Percentiles rank a stretch among this genome's conserved stretches.
These are phyloP conservation scores for Cheilinus undulatus DNA, from an alignment of 2,113 vertebrate genomes.

Conservation along the genomic window DNA sequence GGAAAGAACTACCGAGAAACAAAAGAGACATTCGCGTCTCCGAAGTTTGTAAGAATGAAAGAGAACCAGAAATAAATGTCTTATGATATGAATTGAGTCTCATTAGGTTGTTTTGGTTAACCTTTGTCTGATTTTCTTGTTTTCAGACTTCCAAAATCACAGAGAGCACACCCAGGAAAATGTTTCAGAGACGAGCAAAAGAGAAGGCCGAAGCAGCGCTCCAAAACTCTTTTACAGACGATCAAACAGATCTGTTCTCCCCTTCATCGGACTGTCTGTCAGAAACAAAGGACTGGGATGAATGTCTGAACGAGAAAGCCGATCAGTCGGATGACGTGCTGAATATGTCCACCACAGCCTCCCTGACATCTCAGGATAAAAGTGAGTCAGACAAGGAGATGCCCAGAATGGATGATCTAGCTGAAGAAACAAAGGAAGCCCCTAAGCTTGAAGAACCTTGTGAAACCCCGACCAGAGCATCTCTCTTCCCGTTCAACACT, in stretches of 20 bases:
- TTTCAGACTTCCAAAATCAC: constrained; percentile 57
- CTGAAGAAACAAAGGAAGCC: not conserved
- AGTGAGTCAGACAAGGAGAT: constrained; percentile 15
- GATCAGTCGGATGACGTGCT: constrained; percentile 22
- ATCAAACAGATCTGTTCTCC: constrained; percentile 46
- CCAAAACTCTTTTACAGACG: constrained; percentile 65
- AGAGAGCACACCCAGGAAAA: constrained; percentile 72
- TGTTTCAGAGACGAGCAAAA: constrained; percentile 73
- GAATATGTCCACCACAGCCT: not conserved
- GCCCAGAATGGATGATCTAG: not conserved
- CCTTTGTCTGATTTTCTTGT: constrained; percentile 1
- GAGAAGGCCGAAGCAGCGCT: constrained; percentile 72
- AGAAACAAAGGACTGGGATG: constrained; percentile 34
- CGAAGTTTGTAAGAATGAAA: constrained; percentile 86
- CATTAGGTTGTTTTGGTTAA: not conserved
- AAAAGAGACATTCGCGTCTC: constrained; percentile 80
- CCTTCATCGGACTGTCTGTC: constrained; percentile 6
- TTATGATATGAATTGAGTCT: not conserved
- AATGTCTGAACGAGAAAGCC: constrained; percentile 13
- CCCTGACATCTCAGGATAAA: constrained; percentile 33
- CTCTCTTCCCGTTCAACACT: constrained; percentile 85
- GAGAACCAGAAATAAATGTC: not conserved
- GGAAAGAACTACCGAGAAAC: constrained; percentile 95
- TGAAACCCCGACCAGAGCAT: constrained; percentile 62
- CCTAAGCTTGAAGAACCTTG: constrained; percentile 21